Base-by-base conservation (phyloP, 2,797 vertebrate species). In the Coregonus suidteri region DNA sequence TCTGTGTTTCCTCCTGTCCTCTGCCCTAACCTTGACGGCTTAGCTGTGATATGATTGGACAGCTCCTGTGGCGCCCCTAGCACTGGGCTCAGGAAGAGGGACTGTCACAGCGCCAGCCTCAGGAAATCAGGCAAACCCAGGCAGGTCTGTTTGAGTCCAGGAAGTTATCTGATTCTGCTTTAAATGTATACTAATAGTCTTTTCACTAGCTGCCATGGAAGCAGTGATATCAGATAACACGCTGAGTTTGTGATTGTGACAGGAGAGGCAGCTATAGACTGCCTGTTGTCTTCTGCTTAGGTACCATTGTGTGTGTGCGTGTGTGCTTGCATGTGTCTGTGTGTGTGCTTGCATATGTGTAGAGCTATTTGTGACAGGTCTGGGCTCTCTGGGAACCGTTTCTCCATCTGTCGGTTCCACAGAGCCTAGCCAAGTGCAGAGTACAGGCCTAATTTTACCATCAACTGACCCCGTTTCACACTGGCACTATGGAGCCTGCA, bases 321-420 rank as follows among this genome's bases (percentile, higher is more conserved):
- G 37, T 47, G 41, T 47, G 41, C 41, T 47, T 3, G 41, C 25
- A 25, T 2, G 9, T 41, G 41, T 41, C 41, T 47, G 9, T 11
- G 9, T 47, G 77, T 79, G 84, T 79, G 77, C 47, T 52, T 83
- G 83, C 77, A 77, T 70, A 5, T 85, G 86, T 74, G 77, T 77
- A 66, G 84, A 84, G 89, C 90, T 93, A 93, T 93, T 93, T 93
- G 90, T 88, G 88, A 91, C 89, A 89, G 86, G 90, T 88, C 88
- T 85, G 78, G 75, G 76, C 89, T 93, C 93, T 91, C 89, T 84
- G 87, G 91, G 89, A 93, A 86, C 89, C 77, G 86, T 85, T 87
- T 87, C 86, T 93, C 93, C 92, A 93, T 94, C 93, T 94, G 93
- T 92, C 85, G 52, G 77, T 85, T 82, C 84, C 84, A 80, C 82